phyloP scores from a whole-genome alignment of 2,797 vertebrate genomes.

The Xyrichtys novacula region DNA sequence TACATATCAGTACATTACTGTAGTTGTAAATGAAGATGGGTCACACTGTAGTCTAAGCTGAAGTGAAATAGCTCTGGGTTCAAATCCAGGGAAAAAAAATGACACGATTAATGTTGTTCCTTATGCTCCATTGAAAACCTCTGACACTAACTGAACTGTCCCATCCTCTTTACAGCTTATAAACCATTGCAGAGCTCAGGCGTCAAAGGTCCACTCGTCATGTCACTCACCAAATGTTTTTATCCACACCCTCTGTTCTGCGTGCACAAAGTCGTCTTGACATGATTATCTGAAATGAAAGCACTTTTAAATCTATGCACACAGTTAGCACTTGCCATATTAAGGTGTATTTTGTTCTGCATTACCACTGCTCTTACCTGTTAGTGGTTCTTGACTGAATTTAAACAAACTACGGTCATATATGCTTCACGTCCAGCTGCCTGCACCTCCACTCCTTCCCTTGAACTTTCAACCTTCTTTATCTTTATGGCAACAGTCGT shows the following conservation, averaged over 20 bases:
- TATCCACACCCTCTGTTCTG: slow-evolving; percentile 89
- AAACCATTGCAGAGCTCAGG: neutral
- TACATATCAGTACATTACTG: too few relatives aligned
- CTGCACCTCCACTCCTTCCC: neutral
- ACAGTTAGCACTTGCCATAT: neutral
- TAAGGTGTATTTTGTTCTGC: accelerated
- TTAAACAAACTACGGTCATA: slow-evolving; percentile 26
- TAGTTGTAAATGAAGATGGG: too few relatives aligned
- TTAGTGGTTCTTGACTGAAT: neutral
- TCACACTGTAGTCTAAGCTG: too few relatives aligned
- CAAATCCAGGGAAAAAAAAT: too few relatives aligned
- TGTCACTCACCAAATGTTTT: slow-evolving; percentile 91
- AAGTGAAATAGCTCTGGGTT: too few relatives aligned
- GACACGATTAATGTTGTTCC: too few relatives aligned
- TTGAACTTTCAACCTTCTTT: neutral
- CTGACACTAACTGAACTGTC: neutral
- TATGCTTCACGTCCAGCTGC: neutral
- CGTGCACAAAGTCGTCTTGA: slow-evolving; percentile 84
- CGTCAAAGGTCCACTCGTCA: neutral
- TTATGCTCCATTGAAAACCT: too few relatives aligned
- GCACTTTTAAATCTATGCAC: neutral
- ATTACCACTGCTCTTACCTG: slow-evolving; percentile 11
- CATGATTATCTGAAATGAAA: slow-evolving; percentile 86
- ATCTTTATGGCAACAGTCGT: neutral
- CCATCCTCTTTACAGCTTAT: neutral